A percentile compares a stretch with the other conserved stretches of the same genome.
Conservation (phyloP, 2,113 vertebrate species). For the Thermophis baileyi region DNA sequence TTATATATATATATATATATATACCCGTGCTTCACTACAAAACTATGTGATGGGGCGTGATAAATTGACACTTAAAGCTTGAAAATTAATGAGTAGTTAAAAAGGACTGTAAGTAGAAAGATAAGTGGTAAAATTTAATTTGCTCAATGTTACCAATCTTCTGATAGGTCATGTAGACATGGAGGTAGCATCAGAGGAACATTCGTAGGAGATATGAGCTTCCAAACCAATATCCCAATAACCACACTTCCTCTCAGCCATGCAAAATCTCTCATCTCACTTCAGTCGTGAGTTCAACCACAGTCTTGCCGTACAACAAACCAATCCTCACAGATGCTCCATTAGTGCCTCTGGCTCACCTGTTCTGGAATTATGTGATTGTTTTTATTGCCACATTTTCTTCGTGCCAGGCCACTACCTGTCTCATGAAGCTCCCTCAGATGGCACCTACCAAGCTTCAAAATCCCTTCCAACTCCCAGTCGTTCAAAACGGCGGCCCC, state of each 20-base stretch:
- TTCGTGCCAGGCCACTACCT: not conserved
- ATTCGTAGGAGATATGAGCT: not conserved
- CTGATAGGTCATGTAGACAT: not conserved
- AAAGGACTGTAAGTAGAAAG: too few relatives aligned
- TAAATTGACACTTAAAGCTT: too few relatives aligned
- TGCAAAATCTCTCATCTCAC: not conserved
- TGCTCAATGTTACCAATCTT: not conserved
- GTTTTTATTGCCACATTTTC: not conserved
- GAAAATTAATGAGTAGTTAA: too few relatives aligned
- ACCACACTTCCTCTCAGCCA: not conserved
- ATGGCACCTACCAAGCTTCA: not conserved
- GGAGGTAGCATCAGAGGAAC: too few relatives aligned
- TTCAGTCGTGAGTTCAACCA: not conserved
- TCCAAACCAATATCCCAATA: not conserved
- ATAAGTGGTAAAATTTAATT: not conserved
- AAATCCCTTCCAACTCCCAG: not conserved
- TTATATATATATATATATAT: too few relatives aligned
- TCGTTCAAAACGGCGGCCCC: not conserved
- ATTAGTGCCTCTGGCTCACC: not conserved
- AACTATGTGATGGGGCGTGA: too few relatives aligned
- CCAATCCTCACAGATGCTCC: not conserved
- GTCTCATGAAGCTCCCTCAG: not conserved
- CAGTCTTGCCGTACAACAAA: not conserved
- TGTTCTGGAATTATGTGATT: not conserved
- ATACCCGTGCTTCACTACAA: too few relatives aligned